Percentiles rank a stretch among this genome's conserved stretches.
These are phyloP conservation scores for Pycnonotus jocosus DNA, from an alignment of 2,113 vertebrate genomes.

Conservation along the genomic window DNA sequence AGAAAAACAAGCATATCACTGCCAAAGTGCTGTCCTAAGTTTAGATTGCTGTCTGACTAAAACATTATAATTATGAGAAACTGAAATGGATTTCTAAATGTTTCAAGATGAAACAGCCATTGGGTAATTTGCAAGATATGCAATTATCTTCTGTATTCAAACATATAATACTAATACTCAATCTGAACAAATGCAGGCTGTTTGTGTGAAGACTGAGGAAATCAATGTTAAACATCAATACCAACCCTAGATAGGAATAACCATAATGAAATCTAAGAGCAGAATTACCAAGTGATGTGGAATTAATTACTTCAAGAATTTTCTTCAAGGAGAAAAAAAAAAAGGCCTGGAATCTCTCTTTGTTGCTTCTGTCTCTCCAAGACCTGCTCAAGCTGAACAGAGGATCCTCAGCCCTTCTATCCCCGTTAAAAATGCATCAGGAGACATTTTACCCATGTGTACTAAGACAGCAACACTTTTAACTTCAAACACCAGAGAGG, in stretches of 20 bases:
- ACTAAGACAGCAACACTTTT: background rate
- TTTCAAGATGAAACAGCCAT: constrained; percentile 70
- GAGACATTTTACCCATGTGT: fast-evolving
- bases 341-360: background rate
- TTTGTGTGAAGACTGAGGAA: background rate
- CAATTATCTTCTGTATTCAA: constrained; percentile 62
- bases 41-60: constrained; percentile 63
- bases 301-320: constrained; percentile 21
- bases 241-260: background rate
- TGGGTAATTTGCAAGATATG: constrained; percentile 57
- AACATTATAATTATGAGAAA: constrained; percentile 69
- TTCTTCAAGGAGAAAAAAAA: background rate
- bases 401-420: background rate
- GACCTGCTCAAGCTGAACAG: background rate
- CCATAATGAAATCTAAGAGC: background rate
- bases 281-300: background rate
- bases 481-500: background rate
- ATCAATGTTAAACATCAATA: constrained; percentile 20
- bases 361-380: background rate
- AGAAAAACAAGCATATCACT: constrained; percentile 62
- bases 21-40: constrained; percentile 63
- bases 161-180: constrained; percentile 17
- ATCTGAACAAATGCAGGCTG: constrained; percentile 29
- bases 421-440: background rate
- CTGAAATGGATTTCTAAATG: constrained; percentile 70